Conservation (phyloP, 1,140 invertebrate species). For the Drusus annulatus region DNA sequence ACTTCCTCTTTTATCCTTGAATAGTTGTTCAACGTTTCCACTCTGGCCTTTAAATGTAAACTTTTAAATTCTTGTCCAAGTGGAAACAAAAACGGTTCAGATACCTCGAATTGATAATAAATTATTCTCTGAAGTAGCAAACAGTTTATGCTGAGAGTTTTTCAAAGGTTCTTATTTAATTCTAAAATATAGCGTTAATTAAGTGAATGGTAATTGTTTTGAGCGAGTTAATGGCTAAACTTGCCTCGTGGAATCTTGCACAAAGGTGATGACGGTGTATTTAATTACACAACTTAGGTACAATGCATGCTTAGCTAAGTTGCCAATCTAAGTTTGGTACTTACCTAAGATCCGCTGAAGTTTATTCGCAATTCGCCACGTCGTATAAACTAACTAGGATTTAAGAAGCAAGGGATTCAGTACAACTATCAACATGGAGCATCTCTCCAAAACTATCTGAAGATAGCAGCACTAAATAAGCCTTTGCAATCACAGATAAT, state of each 20-base stretch:
- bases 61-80: background rate
- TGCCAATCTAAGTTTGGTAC: slow-evolving; percentile 20
- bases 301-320: background rate
- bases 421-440: too few species aligned
- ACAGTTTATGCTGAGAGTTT: slow-evolving; percentile 1
- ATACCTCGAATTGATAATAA: slow-evolving; percentile 13
- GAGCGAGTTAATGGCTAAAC: slow-evolving; percentile 28
- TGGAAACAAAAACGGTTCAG: slow-evolving; percentile 8
- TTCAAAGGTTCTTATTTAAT: background rate
- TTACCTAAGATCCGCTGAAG: slow-evolving; percentile 3
- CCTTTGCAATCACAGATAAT: too few species aligned
- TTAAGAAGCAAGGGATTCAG: too few species aligned
- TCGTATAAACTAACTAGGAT: too few species aligned
- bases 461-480: too few species aligned
- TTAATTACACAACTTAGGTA: slow-evolving; percentile 54
- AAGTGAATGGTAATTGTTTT: slow-evolving; percentile 43
- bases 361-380: background rate
- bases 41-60: too few species aligned
- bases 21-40: too few species aligned
- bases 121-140: background rate
- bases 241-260: slow-evolving; percentile 32
- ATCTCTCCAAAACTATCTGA: too few species aligned
- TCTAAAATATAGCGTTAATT: slow-evolving; percentile 39
- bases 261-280: slow-evolving; percentile 55
- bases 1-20: too few species aligned